Evolutionary conservation across 2,113 vertebrate species (phyloP).

Genomic region (Piprites chloris): DNA sequence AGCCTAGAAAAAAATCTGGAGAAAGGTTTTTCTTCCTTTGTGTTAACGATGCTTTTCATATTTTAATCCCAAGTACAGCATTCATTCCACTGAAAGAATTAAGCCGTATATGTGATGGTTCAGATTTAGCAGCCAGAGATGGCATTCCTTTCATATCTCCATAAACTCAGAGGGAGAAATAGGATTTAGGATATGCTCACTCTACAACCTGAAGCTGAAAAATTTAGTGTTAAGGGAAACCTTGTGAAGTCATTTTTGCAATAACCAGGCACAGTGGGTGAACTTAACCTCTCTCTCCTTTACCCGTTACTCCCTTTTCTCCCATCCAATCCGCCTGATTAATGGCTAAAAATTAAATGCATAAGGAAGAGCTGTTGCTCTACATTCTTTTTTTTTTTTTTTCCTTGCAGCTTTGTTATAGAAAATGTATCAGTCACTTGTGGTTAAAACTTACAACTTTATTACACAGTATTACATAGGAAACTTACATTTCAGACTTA

Average conservation of each 20-base stretch:
- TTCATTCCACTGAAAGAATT: background rate
- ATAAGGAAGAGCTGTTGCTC: background rate
- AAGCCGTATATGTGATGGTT: background rate
- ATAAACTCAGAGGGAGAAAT: background rate
- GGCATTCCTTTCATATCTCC: constrained; percentile 39
- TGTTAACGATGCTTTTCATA: background rate
- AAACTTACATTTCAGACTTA: background rate
- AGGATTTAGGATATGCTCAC: background rate
- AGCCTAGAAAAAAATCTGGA: background rate
- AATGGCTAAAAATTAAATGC: background rate
- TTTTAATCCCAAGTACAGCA: background rate
- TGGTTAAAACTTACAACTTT: background rate
- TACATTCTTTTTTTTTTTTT: background rate
- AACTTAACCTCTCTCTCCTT: background rate
- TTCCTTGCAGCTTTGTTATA: background rate
- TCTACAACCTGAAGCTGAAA: background rate
- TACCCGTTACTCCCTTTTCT: background rate
- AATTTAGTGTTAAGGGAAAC: constrained; percentile 16
- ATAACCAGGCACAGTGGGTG: background rate
- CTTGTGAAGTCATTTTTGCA: constrained; percentile 12
- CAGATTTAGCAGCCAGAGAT: constrained; percentile 27
- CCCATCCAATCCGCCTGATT: background rate
- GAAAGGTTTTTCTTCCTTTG: background rate
- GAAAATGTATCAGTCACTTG: constrained; percentile 9
- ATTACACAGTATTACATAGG: background rate